Base-by-base conservation (phyloP, 2,888 invertebrate genomes). In the Gymnocheta viridis region DNA sequence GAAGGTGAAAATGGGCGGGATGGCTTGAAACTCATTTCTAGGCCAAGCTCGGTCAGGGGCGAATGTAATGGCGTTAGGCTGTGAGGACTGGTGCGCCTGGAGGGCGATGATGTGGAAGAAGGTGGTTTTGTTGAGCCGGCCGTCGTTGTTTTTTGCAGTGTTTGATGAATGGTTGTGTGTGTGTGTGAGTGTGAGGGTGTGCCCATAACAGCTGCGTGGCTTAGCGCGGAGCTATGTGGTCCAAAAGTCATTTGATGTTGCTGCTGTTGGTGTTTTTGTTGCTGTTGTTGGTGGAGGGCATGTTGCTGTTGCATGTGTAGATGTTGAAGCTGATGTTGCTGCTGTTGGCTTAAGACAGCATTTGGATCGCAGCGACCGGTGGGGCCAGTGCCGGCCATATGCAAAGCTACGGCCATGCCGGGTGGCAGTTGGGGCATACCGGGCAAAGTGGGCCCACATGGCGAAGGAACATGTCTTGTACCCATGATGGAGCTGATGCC, bases 21-120 rank as follows among this genome's bases (percentile, higher is more conserved):
- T 92, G 93, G 86, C 87, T 95, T 95, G 90, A 95, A 95, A 29
- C 94, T 92, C 94, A 95, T 94, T 85, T 95, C 95, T 87, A 96
- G 93, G 1, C 91, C 89, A 85, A 95, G 93, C 14, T 96, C 95
- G 14, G 89, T 88, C 2, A 90, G 93, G 73, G 95, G 94, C 44
- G 94, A 94, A 91, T 94, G 93, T 69, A 95, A 91, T 24, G 95
- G 94, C 22, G 94, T 94, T 93, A 94, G 91, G 93, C 93, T 85
- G 88, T 93, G 85, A 2, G 90, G 89, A 93, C 94, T 89, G 93
- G 93, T 76, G 93, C 93, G 87, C 12, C 89, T 87, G 60, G 89
- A 87, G 85, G 87, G 93, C 47, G 92, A 92, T n/a, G 92, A 91
- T 22, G 93, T 92, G 86, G 91, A 92, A 51, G 77, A 77, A 60